Percentiles rank a stretch among this genome's conserved stretches.
Conservation (phyloP, 2,113 vertebrate genomes). For the Bubo scandiacus region DNA sequence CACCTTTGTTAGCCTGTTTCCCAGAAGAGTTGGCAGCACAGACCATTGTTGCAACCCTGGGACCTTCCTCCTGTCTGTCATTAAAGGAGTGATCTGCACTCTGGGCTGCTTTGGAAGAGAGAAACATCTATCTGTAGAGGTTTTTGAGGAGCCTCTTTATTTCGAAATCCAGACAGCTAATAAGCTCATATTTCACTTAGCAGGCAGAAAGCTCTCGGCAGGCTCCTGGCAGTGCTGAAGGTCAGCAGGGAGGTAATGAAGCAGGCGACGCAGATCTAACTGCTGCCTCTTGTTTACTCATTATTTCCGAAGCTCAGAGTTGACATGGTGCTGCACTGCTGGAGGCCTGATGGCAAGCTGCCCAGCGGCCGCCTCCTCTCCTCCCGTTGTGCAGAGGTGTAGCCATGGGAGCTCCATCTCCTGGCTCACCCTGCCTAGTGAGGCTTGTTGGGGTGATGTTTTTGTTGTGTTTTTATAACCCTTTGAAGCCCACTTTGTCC, state of each 20-base stretch:
- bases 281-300: neutral
- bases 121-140: neutral
- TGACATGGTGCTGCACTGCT: neutral
- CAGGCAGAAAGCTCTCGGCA: neutral
- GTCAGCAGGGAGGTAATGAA: neutral
- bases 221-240: neutral
- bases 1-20: neutral
- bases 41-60: neutral
- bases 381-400: neutral
- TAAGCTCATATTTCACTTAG: slow-evolving; percentile 10
- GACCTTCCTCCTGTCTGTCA: neutral
- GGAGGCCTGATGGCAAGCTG: neutral
- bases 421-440: neutral
- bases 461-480: neutral
- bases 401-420: neutral
- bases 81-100: neutral
- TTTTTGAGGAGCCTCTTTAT: neutral
- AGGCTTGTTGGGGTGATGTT: neutral
- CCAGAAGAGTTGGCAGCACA: neutral
- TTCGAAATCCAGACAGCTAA: neutral
- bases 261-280: rapidly evolving
- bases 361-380: neutral
- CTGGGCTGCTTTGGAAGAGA: neutral
- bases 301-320: neutral
- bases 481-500: neutral